These are phyloP conservation scores for Falco novaeseelandiae DNA, from an alignment of 2,797 vertebrate genomes.

Conservation along the genomic window DNA sequence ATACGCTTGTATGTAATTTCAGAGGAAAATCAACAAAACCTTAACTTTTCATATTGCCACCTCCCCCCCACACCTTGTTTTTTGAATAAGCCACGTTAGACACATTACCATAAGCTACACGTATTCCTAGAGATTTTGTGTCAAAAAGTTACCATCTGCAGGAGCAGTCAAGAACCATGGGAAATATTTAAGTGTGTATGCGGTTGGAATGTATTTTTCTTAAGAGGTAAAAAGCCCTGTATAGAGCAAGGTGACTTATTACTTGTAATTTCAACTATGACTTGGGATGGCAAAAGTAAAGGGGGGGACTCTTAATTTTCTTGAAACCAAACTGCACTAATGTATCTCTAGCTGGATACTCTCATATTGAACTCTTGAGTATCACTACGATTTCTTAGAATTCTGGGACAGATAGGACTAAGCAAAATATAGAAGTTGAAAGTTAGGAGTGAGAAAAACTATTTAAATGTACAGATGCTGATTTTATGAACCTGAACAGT, in stretches of 20 bases:
- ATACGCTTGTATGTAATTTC: not conserved
- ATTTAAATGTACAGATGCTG: not conserved
- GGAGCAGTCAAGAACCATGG: not conserved
- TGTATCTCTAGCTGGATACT: not conserved
- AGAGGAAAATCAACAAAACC: not conserved
- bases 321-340: not conserved
- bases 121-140: not conserved
- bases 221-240: not conserved
- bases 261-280: not conserved
- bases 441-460: not conserved
- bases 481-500: not conserved
- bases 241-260: not conserved
- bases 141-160: not conserved
- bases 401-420: not conserved
- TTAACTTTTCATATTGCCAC: not conserved
- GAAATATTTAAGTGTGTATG: not conserved
- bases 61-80: not conserved
- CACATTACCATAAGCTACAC: not conserved
- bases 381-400: not conserved
- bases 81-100: not conserved
- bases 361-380: accelerated
- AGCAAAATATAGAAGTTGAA: not conserved
- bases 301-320: not conserved
- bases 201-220: not conserved
- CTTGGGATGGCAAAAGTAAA: not conserved